A percentile compares a stretch with the other conserved stretches of the same genome.
phyloP scores from a whole-genome alignment of 2,888 invertebrate genomes.

The Nephrotoma appendiculata region DNA sequence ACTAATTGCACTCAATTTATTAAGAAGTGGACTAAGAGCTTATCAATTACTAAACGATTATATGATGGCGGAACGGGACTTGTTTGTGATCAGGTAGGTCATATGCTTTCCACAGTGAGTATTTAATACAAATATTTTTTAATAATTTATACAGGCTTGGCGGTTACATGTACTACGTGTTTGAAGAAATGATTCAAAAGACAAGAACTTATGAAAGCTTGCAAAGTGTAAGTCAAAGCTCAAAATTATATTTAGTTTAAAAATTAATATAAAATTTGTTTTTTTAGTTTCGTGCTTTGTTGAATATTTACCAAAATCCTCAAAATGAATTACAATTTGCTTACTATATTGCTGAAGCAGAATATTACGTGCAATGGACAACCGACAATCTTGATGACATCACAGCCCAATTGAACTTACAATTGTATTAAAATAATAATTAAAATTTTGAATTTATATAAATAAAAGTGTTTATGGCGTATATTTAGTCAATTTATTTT shows the following conservation, averaged over 20 bases:
- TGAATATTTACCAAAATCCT: background rate
- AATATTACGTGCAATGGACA: background rate
- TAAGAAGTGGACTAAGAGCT: background rate
- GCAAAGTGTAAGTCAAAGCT: background rate
- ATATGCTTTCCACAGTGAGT: background rate
- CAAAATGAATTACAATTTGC: background rate
- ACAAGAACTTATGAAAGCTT: background rate
- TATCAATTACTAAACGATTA: background rate
- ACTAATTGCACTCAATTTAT: background rate
- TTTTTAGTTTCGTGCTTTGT: background rate
- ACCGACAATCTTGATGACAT: background rate
- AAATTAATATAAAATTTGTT: background rate
- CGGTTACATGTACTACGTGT: background rate
- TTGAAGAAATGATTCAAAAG: background rate
- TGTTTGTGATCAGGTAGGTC: background rate
- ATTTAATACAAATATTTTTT: background rate
- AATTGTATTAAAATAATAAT: no score
- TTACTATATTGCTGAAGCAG: background rate
- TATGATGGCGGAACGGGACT: background rate
- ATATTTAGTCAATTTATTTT: no score
- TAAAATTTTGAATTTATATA: no score
- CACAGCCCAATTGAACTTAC: background rate
- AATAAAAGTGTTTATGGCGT: no score
- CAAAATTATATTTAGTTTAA: background rate
- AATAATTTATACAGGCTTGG: background rate